A percentile compares a stretch with the other conserved stretches of the same genome.
Conservation (phyloP, 1,140 invertebrate genomes). For the Heliothis virescens region DNA sequence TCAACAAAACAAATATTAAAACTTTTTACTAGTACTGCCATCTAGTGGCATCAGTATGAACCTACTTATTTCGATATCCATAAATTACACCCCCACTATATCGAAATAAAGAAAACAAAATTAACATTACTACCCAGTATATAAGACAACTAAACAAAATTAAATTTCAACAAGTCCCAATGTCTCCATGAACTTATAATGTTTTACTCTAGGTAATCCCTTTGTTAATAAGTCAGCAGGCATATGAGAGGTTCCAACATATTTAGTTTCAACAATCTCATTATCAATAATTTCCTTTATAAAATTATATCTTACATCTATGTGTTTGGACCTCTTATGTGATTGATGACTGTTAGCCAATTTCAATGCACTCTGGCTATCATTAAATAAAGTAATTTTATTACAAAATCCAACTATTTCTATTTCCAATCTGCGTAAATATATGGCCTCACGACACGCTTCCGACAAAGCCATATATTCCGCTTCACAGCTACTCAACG, state of each 20-base stretch:
- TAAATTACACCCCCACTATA: too few species aligned
- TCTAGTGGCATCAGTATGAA: too few species aligned
- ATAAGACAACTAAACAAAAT: too few species aligned
- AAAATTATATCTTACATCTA: slow-evolving; percentile 44
- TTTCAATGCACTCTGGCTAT: slow-evolving; percentile 58
- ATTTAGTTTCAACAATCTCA: background rate
- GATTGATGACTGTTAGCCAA: slow-evolving; percentile 45
- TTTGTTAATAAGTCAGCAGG: slow-evolving; percentile 14
- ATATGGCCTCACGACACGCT: slow-evolving; percentile 1
- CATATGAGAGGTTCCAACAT: background rate
- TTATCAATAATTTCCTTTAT: background rate
- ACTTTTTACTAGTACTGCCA: too few species aligned
- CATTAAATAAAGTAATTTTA: slow-evolving; percentile 52
- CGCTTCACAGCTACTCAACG: background rate
- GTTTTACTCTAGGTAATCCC: background rate
- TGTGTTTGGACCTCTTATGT: slow-evolving; percentile 51
- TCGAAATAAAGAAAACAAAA: too few species aligned
- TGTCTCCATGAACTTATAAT: slow-evolving; percentile 15
- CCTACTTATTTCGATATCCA: too few species aligned
- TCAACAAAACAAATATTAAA: too few species aligned
- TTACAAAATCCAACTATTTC: slow-evolving; percentile 22
- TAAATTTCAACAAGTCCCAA: too few species aligned
- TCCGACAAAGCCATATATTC: slow-evolving; percentile 19
- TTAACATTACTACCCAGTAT: too few species aligned
- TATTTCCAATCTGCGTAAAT: background rate